phyloP scores from a whole-genome alignment of 1,140 invertebrate species.

The Colletes latitarsis region DNA sequence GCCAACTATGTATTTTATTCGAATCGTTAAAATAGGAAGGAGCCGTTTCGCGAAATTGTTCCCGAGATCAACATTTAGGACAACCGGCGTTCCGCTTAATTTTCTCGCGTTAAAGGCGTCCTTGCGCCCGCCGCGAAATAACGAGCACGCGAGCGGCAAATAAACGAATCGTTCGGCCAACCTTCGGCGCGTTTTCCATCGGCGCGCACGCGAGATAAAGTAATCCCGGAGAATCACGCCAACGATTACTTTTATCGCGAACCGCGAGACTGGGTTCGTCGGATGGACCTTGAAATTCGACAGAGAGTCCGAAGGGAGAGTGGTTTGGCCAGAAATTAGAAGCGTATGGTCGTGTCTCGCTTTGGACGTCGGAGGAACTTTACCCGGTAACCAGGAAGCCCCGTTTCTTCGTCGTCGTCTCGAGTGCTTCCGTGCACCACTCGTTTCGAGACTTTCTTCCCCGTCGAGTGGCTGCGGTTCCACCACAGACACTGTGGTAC shows the following conservation, averaged over 20 bases:
- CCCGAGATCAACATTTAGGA: too few species aligned
- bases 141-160: not conserved
- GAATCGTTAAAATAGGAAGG: not conserved
- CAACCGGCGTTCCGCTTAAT: too few species aligned
- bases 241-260: not conserved
- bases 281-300: slow-evolving; percentile 56
- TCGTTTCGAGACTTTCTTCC: too few species aligned
- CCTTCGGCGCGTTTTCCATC: not conserved
- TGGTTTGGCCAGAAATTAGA: slow-evolving; percentile 59
- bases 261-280: not conserved
- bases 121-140: too few species aligned
- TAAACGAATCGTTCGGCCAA: not conserved
- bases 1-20: slow-evolving; percentile 3
- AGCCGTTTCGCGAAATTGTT: too few species aligned
- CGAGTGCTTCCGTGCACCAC: too few species aligned
- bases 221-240: not conserved
- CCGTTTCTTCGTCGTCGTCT: not conserved
- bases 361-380: not conserved
- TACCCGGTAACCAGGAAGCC: not conserved
- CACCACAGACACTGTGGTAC: too few species aligned
- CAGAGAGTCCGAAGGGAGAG: slow-evolving; percentile 51
- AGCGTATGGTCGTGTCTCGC: slow-evolving; percentile 16
- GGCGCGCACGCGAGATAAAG: not conserved
- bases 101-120: too few species aligned
- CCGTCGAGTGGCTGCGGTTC: too few species aligned